Base-by-base conservation (phyloP, 1,140 invertebrate genomes). In the Tetramorium parvispinum region DNA sequence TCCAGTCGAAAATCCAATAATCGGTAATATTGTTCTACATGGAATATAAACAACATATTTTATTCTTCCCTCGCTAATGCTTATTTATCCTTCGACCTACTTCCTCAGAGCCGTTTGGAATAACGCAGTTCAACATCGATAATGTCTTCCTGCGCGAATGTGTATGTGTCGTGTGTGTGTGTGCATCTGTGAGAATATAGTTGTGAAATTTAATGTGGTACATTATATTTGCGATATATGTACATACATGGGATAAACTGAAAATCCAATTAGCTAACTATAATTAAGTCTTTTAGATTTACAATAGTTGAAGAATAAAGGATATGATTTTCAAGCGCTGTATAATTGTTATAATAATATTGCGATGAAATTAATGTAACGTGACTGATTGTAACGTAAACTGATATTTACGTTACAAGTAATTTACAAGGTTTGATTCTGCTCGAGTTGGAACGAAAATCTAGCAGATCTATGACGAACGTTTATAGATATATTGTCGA, bases 31-130 rank as follows among this genome's bases (percentile, higher is more conserved):
- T 68, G 78, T 57, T 89, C 70, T 79, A 79, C 85, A 75, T 63
- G 37, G 40, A 85, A 43, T 86, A 76, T 68, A 70, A 71, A 55
- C 40, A 3, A 61, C 46, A 59, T 83, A 90, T 79, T 75, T 88
- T 91, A 90, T 86, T 90, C 88, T 46, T 65, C 70, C 11, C 21
- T 46, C 21, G 51, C 57, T 90, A 82, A 91, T 88, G 81, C 89
- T 88, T 91, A 86, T 91, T 91, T 91, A 91, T 90, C 86, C 76
- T 65, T 66, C 79, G 89, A 77, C 89, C 89, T 88, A 91, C 70
- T 89, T 89, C n/a, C 27, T 55, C 27, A 32, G 24, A 21, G 4
- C 51, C 71, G 65, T 51, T 24, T 40, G 59, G 83, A 68, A 81
- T 82, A 86, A 77, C 51, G 77, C 77, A 78, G 55, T 75, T 40